These are phyloP conservation scores for Chionodraco myersi DNA, from an alignment of 2,113 vertebrate species.

Conservation along the genomic window DNA sequence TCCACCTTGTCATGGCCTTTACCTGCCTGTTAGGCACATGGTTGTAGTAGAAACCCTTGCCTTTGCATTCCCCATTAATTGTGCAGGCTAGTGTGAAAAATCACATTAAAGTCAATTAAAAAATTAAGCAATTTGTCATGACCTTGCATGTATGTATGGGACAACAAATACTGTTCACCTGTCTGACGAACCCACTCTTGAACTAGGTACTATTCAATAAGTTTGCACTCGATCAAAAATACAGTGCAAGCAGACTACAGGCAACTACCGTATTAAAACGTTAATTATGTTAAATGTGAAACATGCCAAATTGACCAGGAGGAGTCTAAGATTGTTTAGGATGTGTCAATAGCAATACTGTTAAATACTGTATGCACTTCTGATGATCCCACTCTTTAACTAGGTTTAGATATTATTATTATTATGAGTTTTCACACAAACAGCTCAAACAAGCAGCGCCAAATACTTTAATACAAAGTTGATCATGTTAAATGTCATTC, in stretches of 20 bases:
- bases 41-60: neutral
- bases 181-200: neutral
- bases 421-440: too few relatives aligned
- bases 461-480: neutral
- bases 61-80: too few relatives aligned
- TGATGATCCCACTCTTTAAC: too few relatives aligned
- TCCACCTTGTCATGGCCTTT: neutral
- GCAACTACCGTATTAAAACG: too few relatives aligned
- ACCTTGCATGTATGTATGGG: neutral
- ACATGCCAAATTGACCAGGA: too few relatives aligned
- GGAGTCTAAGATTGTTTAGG: too few relatives aligned
- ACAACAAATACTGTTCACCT: neutral
- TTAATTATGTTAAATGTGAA: too few relatives aligned
- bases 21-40: neutral
- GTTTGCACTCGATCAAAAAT: neutral
- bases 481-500: neutral
- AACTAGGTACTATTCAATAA: neutral
- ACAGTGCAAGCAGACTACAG: too few relatives aligned
- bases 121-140: slow-evolving; percentile 1
- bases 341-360: too few relatives aligned
- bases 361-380: too few relatives aligned
- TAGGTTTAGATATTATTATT: too few relatives aligned
- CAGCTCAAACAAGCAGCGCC: neutral
- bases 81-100: neutral
- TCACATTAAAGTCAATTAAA: neutral